Conservation (phyloP, 1,140 invertebrate species). For the Apis mellifera region Amel_HAv3.1 CM009940.2:6408501-6409000, state of each 20-base stretch:
- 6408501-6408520: slow-evolving; percentile 8
- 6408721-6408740: slow-evolving; percentile 3
- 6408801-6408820: slow-evolving; percentile 15
- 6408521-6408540: background rate
- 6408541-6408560: slow-evolving; percentile 16
- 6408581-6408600: background rate
- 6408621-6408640: slow-evolving; percentile 18
- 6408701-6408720: slow-evolving; percentile 27
- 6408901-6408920: background rate
- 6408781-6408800: slow-evolving; percentile 17
- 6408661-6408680: background rate
- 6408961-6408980: background rate
- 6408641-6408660: slow-evolving; percentile 10
- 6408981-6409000: background rate
- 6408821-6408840: slow-evolving; percentile 1
- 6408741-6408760: background rate
- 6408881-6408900: slow-evolving; percentile 29
- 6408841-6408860: background rate
- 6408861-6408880: background rate
- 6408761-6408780: background rate
- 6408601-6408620: slow-evolving; percentile 22
- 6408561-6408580: slow-evolving; percentile 30
- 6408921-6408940: slow-evolving; percentile 10
- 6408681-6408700: slow-evolving; percentile 29
- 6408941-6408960: slow-evolving; percentile 4